Evolutionary conservation across 2,888 invertebrate species (phyloP).

Genomic region (Laspeyria flexula): DNA sequence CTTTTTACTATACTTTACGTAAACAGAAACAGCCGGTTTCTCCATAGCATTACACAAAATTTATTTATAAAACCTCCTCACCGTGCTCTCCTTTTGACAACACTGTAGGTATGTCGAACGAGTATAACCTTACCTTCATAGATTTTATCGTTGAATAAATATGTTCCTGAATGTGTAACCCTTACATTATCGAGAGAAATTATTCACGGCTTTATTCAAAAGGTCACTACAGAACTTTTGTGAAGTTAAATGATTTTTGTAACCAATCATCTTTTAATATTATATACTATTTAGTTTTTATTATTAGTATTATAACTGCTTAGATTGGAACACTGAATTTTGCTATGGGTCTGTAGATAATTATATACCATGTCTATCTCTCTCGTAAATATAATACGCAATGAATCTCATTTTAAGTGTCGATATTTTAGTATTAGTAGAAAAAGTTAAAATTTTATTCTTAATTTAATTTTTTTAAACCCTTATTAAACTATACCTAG

Average conservation of each 20-base stretch:
- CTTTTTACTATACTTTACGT: not conserved
- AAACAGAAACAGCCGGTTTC: not conserved
- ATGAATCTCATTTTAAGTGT: too few relatives aligned
- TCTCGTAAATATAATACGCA: too few relatives aligned
- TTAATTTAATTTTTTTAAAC: too few relatives aligned
- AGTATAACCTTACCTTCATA: not conserved
- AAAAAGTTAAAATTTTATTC: too few relatives aligned
- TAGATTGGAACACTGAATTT: too few relatives aligned
- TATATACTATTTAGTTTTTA: too few relatives aligned
- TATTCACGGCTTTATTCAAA: not conserved
- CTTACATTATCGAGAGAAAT: not conserved
- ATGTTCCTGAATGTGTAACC: not conserved
- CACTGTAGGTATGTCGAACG: constrained; percentile 1
- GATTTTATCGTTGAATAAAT: not conserved
- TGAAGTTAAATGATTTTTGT: not conserved
- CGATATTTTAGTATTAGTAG: too few relatives aligned
- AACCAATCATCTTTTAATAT: not conserved
- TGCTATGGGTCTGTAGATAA: too few relatives aligned
- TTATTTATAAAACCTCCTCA: constrained; percentile 3
- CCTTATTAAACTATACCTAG: too few relatives aligned
- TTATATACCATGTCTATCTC: too few relatives aligned
- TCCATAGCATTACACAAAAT: not conserved
- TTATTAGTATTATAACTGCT: too few relatives aligned
- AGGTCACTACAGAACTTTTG: not conserved
- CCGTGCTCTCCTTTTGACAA: constrained; percentile 5